phyloP scores from a whole-genome alignment of 2,797 vertebrate species.

The Manis crassicaudata region DNA sequence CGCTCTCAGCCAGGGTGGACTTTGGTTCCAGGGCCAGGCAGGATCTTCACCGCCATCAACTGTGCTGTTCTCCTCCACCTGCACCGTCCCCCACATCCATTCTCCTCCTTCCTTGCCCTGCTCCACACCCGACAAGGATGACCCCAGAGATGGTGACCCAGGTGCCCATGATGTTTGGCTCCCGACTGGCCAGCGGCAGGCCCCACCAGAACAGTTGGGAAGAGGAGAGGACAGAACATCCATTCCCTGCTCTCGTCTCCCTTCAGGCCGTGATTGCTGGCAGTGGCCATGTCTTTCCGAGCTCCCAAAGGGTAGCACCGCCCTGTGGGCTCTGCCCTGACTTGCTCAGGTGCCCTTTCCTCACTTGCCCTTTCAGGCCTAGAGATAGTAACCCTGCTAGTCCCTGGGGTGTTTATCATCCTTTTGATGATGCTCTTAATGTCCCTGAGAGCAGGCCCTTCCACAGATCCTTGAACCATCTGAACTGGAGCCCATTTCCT shows the following conservation, averaged over 20 bases:
- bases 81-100: accelerated
- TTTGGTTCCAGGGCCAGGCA: background rate
- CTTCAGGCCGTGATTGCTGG: background rate
- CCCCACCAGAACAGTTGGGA: background rate
- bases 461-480: background rate
- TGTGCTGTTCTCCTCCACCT: too few species aligned
- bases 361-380: too few species aligned
- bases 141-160: background rate
- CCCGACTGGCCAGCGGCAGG: background rate
- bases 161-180: background rate
- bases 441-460: background rate
- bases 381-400: too few species aligned
- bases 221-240: background rate
- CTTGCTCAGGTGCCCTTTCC: background rate
- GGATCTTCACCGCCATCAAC: background rate
- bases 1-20: background rate
- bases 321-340: accelerated
- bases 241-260: background rate
- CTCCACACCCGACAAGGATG: background rate
- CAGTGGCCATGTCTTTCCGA: background rate
- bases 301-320: accelerated
- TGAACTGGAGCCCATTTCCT: background rate
- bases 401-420: background rate
- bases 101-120: background rate
- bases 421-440: background rate